Conservation (phyloP, 1,140 invertebrate genomes). For the Eubasilissa regina region DNA sequence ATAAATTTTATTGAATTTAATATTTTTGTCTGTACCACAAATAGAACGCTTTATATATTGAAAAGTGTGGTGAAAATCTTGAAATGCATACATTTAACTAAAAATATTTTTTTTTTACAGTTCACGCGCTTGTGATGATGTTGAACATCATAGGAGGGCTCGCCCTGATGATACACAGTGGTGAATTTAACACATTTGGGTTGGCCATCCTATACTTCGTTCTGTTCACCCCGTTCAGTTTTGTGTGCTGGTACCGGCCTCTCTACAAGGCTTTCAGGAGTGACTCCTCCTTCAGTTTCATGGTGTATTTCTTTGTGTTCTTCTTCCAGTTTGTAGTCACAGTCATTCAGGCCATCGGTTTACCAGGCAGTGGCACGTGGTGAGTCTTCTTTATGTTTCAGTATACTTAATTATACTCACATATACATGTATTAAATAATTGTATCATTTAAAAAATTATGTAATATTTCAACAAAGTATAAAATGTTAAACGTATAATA, state of each 20-base stretch:
- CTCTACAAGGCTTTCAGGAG: slow-evolving; percentile 85
- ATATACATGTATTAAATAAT: too few relatives aligned
- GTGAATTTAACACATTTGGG: slow-evolving; percentile 86
- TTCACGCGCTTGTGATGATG: slow-evolving; percentile 89
- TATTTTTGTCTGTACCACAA: too few relatives aligned
- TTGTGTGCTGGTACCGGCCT: slow-evolving; percentile 93
- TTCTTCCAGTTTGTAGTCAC: slow-evolving; percentile 97
- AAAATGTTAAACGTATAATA: too few relatives aligned
- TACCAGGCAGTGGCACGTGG: slow-evolving; percentile 85
- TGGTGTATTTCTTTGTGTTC: slow-evolving; percentile 99
- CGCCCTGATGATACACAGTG: slow-evolving; percentile 77
- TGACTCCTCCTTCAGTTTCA: slow-evolving; percentile 99
- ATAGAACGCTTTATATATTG: too few relatives aligned
- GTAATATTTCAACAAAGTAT: too few relatives aligned
- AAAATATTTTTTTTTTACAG: slow-evolving; percentile 78
- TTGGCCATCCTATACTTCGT: slow-evolving; percentile 91
- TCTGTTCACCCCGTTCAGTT: slow-evolving; percentile 96
- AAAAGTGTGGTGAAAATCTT: too few relatives aligned
- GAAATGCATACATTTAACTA: too few relatives aligned
- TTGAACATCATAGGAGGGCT: slow-evolving; percentile 91
- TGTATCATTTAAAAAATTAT: too few relatives aligned
- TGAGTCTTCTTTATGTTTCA: slow-evolving; percentile 70
- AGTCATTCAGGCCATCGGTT: slow-evolving; percentile 90
- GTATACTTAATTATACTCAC: too few relatives aligned
- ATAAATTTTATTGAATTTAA: too few relatives aligned